These are phyloP conservation scores for Brachionus plicatilis DNA, from an alignment of 1,140 invertebrate genomes.

Conservation along the genomic window DNA sequence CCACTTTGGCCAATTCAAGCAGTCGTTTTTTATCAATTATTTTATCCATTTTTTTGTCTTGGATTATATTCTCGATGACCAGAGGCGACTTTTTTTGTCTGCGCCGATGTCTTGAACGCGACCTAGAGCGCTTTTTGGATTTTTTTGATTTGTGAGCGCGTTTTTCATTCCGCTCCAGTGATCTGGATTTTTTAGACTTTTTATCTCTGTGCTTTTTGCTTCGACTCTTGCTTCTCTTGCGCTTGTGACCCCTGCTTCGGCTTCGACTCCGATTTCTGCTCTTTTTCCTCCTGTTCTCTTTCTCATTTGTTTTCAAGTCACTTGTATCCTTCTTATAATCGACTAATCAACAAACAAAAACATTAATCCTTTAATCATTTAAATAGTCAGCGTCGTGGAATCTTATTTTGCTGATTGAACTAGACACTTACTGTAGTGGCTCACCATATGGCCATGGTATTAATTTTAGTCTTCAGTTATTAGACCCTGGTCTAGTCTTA, in stretches of 20 bases:
- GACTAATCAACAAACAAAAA: not conserved
- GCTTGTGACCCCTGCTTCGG: not conserved
- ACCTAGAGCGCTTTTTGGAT: not conserved
- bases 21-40: conserved; percentile 8
- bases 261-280: not conserved
- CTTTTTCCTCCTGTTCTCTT: not conserved
- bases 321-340: not conserved
- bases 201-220: not conserved
- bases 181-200: not conserved
- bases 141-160: not conserved
- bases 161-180: not conserved
- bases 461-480: no score
- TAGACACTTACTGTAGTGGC: no score
- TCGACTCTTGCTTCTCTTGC: not conserved
- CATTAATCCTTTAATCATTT: conserved; percentile 1
- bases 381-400: not conserved
- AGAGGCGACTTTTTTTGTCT: not conserved
- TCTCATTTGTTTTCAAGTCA: not conserved
- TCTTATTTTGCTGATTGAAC: not conserved
- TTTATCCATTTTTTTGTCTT: conserved; percentile 14
- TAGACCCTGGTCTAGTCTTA: no score
- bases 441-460: no score
- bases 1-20: not conserved
- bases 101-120: not conserved
- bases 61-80: not conserved